A percentile compares a stretch with the other conserved stretches of the same genome.
phyloP scores from a whole-genome alignment of 2,888 invertebrate genomes.

The Polymixis flavicincta region DNA sequence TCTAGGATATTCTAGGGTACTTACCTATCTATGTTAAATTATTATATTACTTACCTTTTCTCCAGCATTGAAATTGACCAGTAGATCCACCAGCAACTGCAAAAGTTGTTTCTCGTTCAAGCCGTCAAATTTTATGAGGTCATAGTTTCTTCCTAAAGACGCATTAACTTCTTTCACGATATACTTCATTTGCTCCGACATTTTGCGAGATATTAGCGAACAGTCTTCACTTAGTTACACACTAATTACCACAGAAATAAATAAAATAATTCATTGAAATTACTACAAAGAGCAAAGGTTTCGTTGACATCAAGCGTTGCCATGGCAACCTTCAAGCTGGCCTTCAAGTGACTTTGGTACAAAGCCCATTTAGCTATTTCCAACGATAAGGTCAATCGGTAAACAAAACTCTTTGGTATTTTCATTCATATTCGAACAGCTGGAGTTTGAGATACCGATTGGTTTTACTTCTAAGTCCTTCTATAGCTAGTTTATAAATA shows the following conservation, averaged over 20 bases:
- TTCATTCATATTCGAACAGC: not conserved
- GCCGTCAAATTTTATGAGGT: constrained; percentile 96
- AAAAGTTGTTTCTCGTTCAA: constrained; percentile 94
- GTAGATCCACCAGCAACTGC: constrained; percentile 94
- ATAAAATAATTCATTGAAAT: constrained; percentile 11
- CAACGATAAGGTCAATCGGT: not conserved
- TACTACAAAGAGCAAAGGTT: constrained; percentile 10
- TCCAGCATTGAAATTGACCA: constrained; percentile 93
- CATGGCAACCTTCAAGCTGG: constrained; percentile 63
- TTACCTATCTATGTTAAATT: not conserved
- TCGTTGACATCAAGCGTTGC: constrained; percentile 67
- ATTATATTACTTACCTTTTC: constrained; percentile 85
- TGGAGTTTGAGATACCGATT: not conserved
- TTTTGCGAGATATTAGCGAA: constrained; percentile 70
- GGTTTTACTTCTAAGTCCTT: not conserved
- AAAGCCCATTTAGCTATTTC: constrained; percentile 21
- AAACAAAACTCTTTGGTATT: constrained; percentile 12
- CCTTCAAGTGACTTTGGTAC: not conserved
- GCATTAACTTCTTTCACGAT: constrained; percentile 94
- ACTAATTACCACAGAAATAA: constrained; percentile 16
- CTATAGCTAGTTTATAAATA: not conserved
- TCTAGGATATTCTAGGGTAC: no score
- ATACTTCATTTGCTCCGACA: constrained; percentile 93
- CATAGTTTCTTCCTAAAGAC: constrained; percentile 93
- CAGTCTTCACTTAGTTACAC: constrained; percentile 18